phyloP scores from a whole-genome alignment of 2,888 invertebrate species.

The Phorcus lineatus region DNA sequence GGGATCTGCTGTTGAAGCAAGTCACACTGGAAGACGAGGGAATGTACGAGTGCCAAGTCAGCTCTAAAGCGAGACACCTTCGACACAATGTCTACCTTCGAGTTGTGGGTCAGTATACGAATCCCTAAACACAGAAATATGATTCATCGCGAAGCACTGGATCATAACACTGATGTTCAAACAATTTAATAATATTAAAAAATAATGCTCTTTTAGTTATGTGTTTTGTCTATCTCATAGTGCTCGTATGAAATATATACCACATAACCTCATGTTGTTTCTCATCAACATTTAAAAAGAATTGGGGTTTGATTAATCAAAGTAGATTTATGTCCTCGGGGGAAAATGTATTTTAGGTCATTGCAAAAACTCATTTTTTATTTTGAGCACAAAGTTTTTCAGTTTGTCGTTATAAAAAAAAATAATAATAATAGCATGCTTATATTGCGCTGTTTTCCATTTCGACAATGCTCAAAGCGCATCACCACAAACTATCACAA shows the following conservation, averaged over 20 bases:
- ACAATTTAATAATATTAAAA: background rate
- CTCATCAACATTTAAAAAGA: background rate
- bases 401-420: too few species aligned
- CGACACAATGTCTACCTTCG: conserved; percentile 55
- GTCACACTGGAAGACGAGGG: conserved; percentile 55
- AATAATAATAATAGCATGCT: too few species aligned
- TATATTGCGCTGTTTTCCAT: too few species aligned
- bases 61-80: conserved; percentile 54
- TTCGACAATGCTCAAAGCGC: too few species aligned
- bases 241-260: background rate
- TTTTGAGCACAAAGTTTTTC: too few species aligned
- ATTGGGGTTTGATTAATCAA: background rate
- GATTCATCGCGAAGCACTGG: too few species aligned
- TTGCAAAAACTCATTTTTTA: too few species aligned
- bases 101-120: conserved; percentile 52
- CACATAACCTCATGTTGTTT: background rate
- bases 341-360: too few species aligned
- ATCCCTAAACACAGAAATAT: background rate
- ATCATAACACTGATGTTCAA: too few species aligned
- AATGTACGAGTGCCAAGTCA: conserved; percentile 63
- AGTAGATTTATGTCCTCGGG: too few species aligned
- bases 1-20: conserved; percentile 61
- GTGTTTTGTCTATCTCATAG: background rate
- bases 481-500: too few species aligned
- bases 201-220: background rate